Base-by-base conservation (phyloP, 2,888 invertebrate genomes). In the Thyatira batis region DNA sequence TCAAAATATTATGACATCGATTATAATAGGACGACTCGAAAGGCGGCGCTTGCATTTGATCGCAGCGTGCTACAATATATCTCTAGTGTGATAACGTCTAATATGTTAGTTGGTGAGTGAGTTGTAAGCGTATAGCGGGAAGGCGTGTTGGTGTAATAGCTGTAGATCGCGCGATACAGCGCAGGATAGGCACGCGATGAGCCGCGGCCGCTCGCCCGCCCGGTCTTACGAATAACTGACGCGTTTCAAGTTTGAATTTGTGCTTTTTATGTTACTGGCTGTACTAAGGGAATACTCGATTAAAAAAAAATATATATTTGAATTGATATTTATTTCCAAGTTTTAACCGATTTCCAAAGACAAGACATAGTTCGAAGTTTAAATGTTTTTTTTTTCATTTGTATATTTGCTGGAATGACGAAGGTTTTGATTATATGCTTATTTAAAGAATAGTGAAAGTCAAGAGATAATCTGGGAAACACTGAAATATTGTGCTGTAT, bases 61-160 rank as follows among this genome's bases (percentile, higher is more conserved):
- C 48, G 20, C 28, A 10, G 27, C 27, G n/a, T n/a, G n/a, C n/a
- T n/a, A 48, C 27, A 48, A 48, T 48, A 48, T 48, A 48, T 48
- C 48, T 23, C 30, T 20, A 45, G 46, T 45, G 50, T 25, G 62
- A 61, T 61, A 61, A 28, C 43, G 52, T 55, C 61, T 61, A 58
- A 66, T 63, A 64, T 66, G 64, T 60, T 53, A 57, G 63, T 51
- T 65, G 69, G 63, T 65, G 78, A 79, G 78, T 76, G 78, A 76
- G 76, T 66, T 63, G 76, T 71, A 61, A 57, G 64, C 54, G 57
- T 55, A 55, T 49, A 58, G 61, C 67, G 70, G 48, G 69, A 69
- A 71, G 63, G 70, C 67, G 64, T 57, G 58, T 56, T 49, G 54
- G 63, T 59, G 73, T 70, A 73, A 73, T 72, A 65, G 72, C 52